These are phyloP conservation scores for Horisme vitalbata DNA, from an alignment of 2,888 invertebrate species.

Conservation along the genomic window DNA sequence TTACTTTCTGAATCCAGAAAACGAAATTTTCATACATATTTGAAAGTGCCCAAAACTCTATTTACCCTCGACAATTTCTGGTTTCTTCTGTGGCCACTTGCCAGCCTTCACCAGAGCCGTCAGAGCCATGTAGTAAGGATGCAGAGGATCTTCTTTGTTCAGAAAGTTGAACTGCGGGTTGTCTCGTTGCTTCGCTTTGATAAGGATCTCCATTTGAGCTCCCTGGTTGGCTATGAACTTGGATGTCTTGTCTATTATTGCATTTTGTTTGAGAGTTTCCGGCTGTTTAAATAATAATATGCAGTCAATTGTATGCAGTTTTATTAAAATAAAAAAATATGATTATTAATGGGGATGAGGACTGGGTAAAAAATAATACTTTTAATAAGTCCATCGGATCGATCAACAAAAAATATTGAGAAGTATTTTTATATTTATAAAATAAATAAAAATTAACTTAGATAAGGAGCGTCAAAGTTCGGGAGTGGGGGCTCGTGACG, in stretches of 20 bases:
- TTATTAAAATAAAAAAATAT: no score
- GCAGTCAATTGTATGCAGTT: no score
- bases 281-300: conserved; percentile 86
- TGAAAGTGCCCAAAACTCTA: not conserved
- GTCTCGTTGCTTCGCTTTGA: conserved; percentile 97
- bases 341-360: no score
- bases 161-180: conserved; percentile 97
- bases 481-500: no score
- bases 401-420: no score
- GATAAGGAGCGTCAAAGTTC: no score
- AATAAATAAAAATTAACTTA: no score
- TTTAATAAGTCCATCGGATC: no score
- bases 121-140: conserved; percentile 94
- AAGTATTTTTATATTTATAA: no score
- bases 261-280: conserved; percentile 92
- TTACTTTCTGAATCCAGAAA: no score
- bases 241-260: conserved; percentile 97
- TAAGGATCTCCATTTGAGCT: conserved; percentile 98
- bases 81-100: conserved; percentile 67
- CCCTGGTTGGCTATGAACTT: conserved; percentile 95
- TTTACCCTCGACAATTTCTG: conserved; percentile 61
- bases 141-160: conserved; percentile 91
- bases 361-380: no score
- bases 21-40: no score
- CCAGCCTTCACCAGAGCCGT: conserved; percentile 61